A percentile compares a stretch with the other conserved stretches of the same genome.
Evolutionary conservation across 2,797 vertebrate genomes (phyloP).

Genomic region (Pterois miles): DNA sequence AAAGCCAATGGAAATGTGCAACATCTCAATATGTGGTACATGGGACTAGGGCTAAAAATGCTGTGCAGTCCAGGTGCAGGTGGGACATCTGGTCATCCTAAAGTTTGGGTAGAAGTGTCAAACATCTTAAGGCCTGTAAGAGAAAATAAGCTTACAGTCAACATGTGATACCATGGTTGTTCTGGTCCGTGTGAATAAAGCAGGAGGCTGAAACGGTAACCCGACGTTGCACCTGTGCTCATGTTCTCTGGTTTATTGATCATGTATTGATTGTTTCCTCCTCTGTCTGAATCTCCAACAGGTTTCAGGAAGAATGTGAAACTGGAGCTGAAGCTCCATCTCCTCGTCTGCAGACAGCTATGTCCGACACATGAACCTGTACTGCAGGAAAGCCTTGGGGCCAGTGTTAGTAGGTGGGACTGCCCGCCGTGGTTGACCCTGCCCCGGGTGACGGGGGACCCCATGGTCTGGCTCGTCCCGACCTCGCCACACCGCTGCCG

Average conservation of each 20-base stretch:
- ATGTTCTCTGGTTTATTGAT: slow-evolving; percentile 7
- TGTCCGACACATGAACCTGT: slow-evolving; percentile 30
- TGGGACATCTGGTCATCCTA: too few relatives aligned
- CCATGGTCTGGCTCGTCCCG: slow-evolving; percentile 40
- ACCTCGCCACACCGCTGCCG: background rate
- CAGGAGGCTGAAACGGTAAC: background rate
- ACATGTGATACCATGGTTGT: background rate
- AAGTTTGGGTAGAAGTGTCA: background rate
- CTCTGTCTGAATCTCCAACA: slow-evolving; percentile 40
- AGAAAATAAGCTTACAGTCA: background rate
- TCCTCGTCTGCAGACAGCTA: slow-evolving; percentile 16
- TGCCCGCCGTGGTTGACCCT: slow-evolving; percentile 8
- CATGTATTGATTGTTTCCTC: background rate
- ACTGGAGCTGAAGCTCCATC: slow-evolving; percentile 19
- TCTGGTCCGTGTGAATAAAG: background rate
- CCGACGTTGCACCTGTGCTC: background rate
- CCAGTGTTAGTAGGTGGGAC: slow-evolving; percentile 29
- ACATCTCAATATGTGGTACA: too few relatives aligned
- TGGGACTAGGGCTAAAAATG: too few relatives aligned
- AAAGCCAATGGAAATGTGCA: too few relatives aligned
- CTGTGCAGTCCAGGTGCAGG: too few relatives aligned
- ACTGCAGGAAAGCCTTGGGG: slow-evolving; percentile 14
- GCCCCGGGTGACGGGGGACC: slow-evolving; percentile 17
- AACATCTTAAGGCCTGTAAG: background rate
- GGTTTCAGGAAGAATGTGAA: slow-evolving; percentile 58